Percentiles rank a stretch among this genome's conserved stretches.
Evolutionary conservation across 2,113 vertebrate genomes (phyloP).

Genomic region (Rafetus swinhoei): DNA sequence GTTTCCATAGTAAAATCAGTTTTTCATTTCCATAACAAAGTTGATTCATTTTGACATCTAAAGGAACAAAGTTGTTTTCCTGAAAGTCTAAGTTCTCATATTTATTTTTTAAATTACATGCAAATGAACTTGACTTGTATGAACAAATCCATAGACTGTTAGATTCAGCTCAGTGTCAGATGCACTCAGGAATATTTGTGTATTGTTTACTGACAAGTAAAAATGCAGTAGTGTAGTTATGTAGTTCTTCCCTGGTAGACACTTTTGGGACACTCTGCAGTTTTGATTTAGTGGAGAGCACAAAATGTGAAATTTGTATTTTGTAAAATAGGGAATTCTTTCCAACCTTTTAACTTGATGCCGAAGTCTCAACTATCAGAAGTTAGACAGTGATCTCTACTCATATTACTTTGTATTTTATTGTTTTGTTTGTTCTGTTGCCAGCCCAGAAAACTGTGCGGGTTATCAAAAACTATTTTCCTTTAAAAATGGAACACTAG

Average conservation of each 20-base stretch:
- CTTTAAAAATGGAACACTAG: neutral
- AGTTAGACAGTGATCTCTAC: neutral
- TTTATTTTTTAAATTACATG: neutral
- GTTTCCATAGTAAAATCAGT: neutral
- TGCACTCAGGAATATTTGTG: neutral
- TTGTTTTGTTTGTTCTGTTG: neutral
- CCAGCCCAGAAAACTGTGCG: neutral
- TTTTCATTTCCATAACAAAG: neutral
- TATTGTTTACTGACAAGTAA: neutral
- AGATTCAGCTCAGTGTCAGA: neutral
- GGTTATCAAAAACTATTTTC: neutral
- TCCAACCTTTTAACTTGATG: neutral
- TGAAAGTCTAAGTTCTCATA: neutral
- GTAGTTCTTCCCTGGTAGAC: neutral
- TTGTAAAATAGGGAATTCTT: neutral
- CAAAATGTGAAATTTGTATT: neutral
- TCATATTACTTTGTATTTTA: neutral
- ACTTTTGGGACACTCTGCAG: neutral
- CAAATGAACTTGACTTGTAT: neutral
- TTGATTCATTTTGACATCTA: neutral
- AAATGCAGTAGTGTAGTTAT: neutral
- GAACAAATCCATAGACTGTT: neutral
- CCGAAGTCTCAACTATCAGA: too few relatives aligned
- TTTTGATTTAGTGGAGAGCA: neutral
- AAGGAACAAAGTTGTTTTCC: neutral